Evolutionary conservation across 2,888 invertebrate species (phyloP).

Genomic region (Iphiclides podalirius): DNA sequence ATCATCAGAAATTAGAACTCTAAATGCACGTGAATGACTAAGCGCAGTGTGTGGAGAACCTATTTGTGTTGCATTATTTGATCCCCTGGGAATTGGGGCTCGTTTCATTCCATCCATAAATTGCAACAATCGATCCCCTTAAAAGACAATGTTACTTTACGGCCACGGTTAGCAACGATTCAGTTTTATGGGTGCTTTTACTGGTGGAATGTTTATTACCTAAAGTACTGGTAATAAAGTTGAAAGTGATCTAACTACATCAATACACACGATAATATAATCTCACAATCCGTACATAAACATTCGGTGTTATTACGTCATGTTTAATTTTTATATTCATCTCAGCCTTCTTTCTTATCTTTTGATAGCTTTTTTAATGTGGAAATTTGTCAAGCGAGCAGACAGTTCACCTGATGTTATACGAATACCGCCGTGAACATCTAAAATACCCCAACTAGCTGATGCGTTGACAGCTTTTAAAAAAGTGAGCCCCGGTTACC

Average conservation of each 20-base stretch:
- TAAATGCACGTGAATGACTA: no score
- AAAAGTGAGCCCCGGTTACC: no score
- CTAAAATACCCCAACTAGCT: no score
- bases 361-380: no score
- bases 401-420: no score
- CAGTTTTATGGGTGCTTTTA: slow-evolving; percentile 16
- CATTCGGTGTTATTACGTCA: background rate
- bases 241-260: background rate
- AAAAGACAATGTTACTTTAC: slow-evolving; percentile 13
- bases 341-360: no score
- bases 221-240: slow-evolving; percentile 15
- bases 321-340: background rate
- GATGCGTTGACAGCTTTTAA: no score
- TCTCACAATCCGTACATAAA: background rate
- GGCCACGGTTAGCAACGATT: slow-evolving; percentile 6
- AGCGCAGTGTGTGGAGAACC: background rate
- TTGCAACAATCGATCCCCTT: slow-evolving; percentile 2
- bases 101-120: background rate
- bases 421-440: no score
- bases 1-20: no score
- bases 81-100: background rate
- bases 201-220: slow-evolving; percentile 17
- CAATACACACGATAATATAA: background rate
- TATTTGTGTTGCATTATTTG: background rate
- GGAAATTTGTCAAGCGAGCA: no score